Evolutionary conservation across 2,888 invertebrate genomes (phyloP).

Genomic region (Pharmacophagus antenor): DNA sequence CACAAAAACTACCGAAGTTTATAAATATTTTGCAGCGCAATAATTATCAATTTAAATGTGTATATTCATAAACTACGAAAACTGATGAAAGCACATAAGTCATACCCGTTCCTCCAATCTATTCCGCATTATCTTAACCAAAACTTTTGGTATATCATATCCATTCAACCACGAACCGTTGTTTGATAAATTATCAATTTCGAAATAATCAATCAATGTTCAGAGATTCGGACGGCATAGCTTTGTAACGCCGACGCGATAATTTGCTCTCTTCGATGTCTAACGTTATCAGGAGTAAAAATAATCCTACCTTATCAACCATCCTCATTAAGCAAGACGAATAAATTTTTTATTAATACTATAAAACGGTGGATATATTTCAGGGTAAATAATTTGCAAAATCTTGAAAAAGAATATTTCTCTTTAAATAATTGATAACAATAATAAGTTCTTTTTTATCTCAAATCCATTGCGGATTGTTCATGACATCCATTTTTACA

Average conservation of each 20-base stretch:
- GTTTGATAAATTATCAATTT: slow-evolving; percentile 52
- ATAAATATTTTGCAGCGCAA: too few species aligned
- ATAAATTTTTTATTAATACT: slow-evolving; percentile 11
- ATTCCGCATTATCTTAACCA: slow-evolving; percentile 13
- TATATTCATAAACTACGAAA: too few species aligned
- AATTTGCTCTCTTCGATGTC: slow-evolving; percentile 45
- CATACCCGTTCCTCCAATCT: neutral
- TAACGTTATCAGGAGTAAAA: slow-evolving; percentile 34
- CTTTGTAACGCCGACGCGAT: slow-evolving; percentile 45
- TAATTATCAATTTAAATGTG: too few species aligned
- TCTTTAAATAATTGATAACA: too few species aligned
- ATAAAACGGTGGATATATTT: neutral
- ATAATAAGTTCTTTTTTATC: too few species aligned
- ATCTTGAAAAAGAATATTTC: too few species aligned
- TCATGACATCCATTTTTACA: too few species aligned
- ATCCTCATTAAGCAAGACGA: slow-evolving; percentile 10
- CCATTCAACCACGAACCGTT: slow-evolving; percentile 10
- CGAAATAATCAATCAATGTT: slow-evolving; percentile 57
- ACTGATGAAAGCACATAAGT: too few species aligned
- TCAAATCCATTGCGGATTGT: too few species aligned
- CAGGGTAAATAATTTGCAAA: too few species aligned
- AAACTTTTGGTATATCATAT: slow-evolving; percentile 33
- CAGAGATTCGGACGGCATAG: slow-evolving; percentile 36
- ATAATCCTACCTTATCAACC: slow-evolving; percentile 27
- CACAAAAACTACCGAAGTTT: too few species aligned